Percentiles rank a stretch among this genome's conserved stretches.
Evolutionary conservation across 2,113 vertebrate species (phyloP).

Genomic region (Amphiprion percula): DNA sequence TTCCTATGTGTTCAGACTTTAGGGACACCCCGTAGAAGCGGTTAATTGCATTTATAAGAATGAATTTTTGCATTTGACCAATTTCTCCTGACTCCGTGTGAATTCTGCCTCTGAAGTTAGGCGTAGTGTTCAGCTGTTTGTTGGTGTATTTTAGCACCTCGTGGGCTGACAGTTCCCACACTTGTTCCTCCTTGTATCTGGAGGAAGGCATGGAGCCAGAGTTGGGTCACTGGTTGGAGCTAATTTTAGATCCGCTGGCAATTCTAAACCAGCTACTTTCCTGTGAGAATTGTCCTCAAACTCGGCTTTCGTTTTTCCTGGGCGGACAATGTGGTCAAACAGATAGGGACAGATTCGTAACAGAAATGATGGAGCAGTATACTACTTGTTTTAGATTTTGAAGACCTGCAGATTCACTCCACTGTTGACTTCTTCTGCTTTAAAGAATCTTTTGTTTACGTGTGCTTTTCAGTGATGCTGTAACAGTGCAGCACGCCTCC

Average conservation of each 20-base stretch:
- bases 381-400: slow-evolving; percentile 3
- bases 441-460: slow-evolving; percentile 34
- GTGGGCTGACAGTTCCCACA: slow-evolving; percentile 72
- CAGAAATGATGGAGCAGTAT: not conserved
- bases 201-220: slow-evolving; percentile 63
- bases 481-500: slow-evolving; percentile 15
- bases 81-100: not conserved
- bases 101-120: slow-evolving; percentile 25
- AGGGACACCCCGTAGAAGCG: not conserved
- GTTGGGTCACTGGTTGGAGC: slow-evolving; percentile 61
- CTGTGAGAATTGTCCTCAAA: slow-evolving; percentile 37
- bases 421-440: not conserved
- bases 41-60: not conserved
- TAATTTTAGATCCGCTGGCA: slow-evolving; percentile 70
- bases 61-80: not conserved
- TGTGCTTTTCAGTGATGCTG: slow-evolving; percentile 10
- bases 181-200: slow-evolving; percentile 68
- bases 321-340: slow-evolving; percentile 3
- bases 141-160: slow-evolving; percentile 57
- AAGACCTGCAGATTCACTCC: not conserved
- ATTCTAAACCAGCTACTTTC: slow-evolving; percentile 51
- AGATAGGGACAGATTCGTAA: not conserved
- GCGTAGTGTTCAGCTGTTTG: slow-evolving; percentile 41
- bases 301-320: slow-evolving; percentile 30
- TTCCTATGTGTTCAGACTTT: too few species aligned